These are phyloP conservation scores for Myripristis jacobus DNA, from an alignment of 2,797 vertebrate genomes.

Conservation along the genomic window DNA sequence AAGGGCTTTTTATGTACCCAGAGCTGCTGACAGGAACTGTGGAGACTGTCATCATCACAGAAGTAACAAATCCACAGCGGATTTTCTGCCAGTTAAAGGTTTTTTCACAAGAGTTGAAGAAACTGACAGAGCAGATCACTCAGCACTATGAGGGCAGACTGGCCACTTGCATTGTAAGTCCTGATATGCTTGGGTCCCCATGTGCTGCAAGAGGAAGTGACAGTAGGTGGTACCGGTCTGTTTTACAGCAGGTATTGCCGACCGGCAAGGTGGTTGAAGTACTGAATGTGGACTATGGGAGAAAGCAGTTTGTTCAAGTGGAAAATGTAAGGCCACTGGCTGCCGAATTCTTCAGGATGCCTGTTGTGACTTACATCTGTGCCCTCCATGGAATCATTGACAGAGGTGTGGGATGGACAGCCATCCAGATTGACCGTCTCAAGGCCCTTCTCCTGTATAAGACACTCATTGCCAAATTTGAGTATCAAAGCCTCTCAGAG, in stretches of 20 bases:
- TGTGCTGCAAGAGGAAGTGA: slow-evolving; percentile 90
- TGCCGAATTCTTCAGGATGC: slow-evolving; percentile 90
- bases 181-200: slow-evolving; percentile 85
- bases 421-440: slow-evolving; percentile 81
- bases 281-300: slow-evolving; percentile 91
- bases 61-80: slow-evolving; percentile 87
- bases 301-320: slow-evolving; percentile 85
- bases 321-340: slow-evolving; percentile 84
- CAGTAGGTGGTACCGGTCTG: slow-evolving; percentile 89
- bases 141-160: slow-evolving; percentile 73
- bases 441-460: slow-evolving; percentile 85
- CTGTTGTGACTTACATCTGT: slow-evolving; percentile 92
- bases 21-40: slow-evolving; percentile 86
- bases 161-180: slow-evolving; percentile 59
- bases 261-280: slow-evolving; percentile 83
- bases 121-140: slow-evolving; percentile 86
- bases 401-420: slow-evolving; percentile 87
- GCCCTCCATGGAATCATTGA: slow-evolving; percentile 89
- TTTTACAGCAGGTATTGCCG: slow-evolving; percentile 82
- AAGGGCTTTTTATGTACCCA: slow-evolving; percentile 87
- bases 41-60: slow-evolving; percentile 89
- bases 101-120: slow-evolving; percentile 88
- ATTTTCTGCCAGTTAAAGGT: slow-evolving; percentile 93
- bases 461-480: slow-evolving; percentile 87
- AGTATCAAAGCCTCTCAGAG: slow-evolving; percentile 89